These are phyloP conservation scores for Phyllostomus hastatus DNA, from an alignment of 2,113 vertebrate genomes.

Conservation along the genomic window DNA sequence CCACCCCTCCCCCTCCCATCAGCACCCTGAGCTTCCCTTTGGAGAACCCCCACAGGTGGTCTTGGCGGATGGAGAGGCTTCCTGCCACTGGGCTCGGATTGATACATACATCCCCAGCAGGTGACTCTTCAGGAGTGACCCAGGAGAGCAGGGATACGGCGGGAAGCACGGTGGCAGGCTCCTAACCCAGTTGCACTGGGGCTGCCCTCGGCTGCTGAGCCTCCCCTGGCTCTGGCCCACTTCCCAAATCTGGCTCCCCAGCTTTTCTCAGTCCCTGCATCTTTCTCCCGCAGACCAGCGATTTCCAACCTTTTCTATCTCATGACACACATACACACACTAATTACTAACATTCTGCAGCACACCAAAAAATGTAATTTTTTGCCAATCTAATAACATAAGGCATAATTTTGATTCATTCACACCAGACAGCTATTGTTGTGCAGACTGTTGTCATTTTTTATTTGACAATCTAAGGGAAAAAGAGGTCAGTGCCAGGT, in stretches of 20 bases:
- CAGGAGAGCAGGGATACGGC: neutral
- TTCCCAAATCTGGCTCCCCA: neutral
- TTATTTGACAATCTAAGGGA: neutral
- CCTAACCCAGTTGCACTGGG: neutral
- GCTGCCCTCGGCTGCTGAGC: neutral
- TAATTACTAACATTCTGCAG: neutral
- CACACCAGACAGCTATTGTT: neutral
- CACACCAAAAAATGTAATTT: neutral
- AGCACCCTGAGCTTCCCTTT: neutral
- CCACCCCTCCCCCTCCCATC: too few species aligned
- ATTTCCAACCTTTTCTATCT: neutral
- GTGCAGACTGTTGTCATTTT: neutral
- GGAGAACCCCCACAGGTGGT: neutral
- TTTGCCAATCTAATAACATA: neutral
- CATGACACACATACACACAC: neutral
- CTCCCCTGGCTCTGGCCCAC: neutral
- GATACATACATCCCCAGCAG: neutral
- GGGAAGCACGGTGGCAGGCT: neutral
- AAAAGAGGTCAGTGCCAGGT: neutral
- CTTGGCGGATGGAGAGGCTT: neutral
- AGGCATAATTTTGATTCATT: neutral
- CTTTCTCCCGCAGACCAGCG: neutral
- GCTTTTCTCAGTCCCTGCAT: neutral
- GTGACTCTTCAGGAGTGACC: neutral
- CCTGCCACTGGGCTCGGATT: neutral